A percentile compares a stretch with the other conserved stretches of the same genome.
Evolutionary conservation across 2,797 vertebrate species (phyloP).

Genomic region (Emys orbicularis): DNA sequence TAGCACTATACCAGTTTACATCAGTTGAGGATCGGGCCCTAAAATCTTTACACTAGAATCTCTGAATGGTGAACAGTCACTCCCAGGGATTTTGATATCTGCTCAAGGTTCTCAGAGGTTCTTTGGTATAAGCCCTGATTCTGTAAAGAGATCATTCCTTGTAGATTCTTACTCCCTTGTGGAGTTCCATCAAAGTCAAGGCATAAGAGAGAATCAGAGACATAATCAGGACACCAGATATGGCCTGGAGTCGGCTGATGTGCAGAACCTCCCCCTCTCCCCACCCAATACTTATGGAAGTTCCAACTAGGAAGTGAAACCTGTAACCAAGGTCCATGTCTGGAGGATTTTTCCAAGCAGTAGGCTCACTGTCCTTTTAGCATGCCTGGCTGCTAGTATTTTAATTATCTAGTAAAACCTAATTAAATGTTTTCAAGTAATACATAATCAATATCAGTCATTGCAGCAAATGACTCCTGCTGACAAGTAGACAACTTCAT

Average conservation of each 20-base stretch:
- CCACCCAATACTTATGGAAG: neutral
- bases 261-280: neutral
- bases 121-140: neutral
- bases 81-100: neutral
- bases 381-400: neutral
- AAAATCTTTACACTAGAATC: neutral
- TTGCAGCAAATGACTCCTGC: neutral
- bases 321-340: neutral
- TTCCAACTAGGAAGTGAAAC: neutral
- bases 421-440: constrained; percentile 48
- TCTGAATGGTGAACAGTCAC: neutral
- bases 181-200: neutral
- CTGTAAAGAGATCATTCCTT: neutral
- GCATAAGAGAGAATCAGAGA: neutral
- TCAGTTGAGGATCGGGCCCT: neutral
- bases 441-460: constrained; percentile 48
- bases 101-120: neutral
- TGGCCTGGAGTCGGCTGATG: neutral
- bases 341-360: neutral
- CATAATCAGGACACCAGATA: accelerated
- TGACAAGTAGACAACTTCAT: neutral
- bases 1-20: neutral
- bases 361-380: neutral
- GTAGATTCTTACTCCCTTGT: accelerated
- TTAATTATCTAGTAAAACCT: constrained; percentile 45